A percentile compares a stretch with the other conserved stretches of the same genome.
These are phyloP conservation scores for Pecten maximus DNA, from an alignment of 2,888 invertebrate genomes.

Conservation along the genomic window DNA sequence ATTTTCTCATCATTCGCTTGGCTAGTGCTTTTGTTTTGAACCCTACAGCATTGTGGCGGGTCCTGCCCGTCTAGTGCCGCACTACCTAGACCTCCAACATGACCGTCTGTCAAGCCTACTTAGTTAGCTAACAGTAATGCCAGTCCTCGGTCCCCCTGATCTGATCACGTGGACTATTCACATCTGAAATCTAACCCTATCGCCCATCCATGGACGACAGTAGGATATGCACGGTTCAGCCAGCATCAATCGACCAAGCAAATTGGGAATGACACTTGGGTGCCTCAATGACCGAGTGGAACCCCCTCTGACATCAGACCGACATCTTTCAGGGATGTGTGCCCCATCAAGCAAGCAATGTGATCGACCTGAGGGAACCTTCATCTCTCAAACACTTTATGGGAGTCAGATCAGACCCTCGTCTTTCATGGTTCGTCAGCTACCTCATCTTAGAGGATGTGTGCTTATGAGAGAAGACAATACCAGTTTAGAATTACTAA, in stretches of 20 bases:
- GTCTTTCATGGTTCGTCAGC: conserved; percentile 44
- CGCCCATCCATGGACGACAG: conserved; percentile 5
- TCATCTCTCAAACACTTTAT: conserved; percentile 40
- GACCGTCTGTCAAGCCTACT: conserved; percentile 28
- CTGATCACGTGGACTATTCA: conserved; percentile 7
- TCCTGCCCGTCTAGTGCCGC: conserved; percentile 19
- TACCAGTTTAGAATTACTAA: conserved; percentile 39
- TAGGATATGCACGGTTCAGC: conserved; percentile 20
- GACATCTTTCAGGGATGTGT: conserved; percentile 35
- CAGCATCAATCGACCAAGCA: conserved; percentile 27
- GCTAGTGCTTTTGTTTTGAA: conserved; percentile 17
- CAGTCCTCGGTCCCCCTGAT: conserved; percentile 26
- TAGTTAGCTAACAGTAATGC: conserved; percentile 25
- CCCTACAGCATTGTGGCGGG: conserved; percentile 9
- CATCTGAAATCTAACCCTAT: conserved; percentile 22
- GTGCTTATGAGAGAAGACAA: conserved; percentile 51
- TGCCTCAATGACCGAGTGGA: conserved; percentile 3
- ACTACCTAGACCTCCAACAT: conserved; percentile 8
- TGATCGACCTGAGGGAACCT: conserved; percentile 33
- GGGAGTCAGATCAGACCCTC: conserved; percentile 43
- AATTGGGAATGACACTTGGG: conserved; percentile 32
- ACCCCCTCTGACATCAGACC: conserved; percentile 35
- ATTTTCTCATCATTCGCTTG: conserved; percentile 14
- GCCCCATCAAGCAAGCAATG: conserved; percentile 33
- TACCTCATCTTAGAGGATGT: conserved; percentile 47